Conservation (phyloP, 2,113 vertebrate genomes). For the Pao palembangensis region DNA sequence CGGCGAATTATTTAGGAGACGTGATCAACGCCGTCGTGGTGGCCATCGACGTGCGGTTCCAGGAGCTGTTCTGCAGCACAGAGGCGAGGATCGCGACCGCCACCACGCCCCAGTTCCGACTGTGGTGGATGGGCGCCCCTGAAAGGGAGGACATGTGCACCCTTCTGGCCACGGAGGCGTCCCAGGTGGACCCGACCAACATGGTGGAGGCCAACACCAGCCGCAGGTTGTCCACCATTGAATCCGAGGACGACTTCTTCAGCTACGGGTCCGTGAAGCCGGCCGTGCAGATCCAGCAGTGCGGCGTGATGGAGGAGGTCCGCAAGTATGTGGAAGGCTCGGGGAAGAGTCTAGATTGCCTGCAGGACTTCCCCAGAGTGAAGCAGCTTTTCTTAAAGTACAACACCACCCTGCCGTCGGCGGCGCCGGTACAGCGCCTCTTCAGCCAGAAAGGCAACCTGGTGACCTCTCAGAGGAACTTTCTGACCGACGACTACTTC, state of each 20-base stretch:
- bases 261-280: conserved; percentile 62
- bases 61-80: conserved; percentile 65
- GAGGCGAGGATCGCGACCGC: conserved; percentile 69
- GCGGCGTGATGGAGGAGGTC: conserved; percentile 63
- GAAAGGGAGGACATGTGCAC: conserved; percentile 69
- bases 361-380: conserved; percentile 71
- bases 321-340: conserved; percentile 67
- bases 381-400: conserved; percentile 73
- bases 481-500: conserved; percentile 71
- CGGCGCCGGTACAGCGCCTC: conserved; percentile 69
- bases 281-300: conserved; percentile 40
- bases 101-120: conserved; percentile 70
- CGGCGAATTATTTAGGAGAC: conserved; percentile 48
- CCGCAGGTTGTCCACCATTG: conserved; percentile 46
- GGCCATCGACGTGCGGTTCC: conserved; percentile 67
- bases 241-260: conserved; percentile 72
- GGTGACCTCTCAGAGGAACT: conserved; percentile 64
- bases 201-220: conserved; percentile 26
- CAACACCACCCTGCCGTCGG: conserved; percentile 73
- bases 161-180: conserved; percentile 60
- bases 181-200: conserved; percentile 55
- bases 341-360: conserved; percentile 69
- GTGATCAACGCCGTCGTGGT: conserved; percentile 54
- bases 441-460: conserved; percentile 70
- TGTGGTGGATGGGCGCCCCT: conserved; percentile 70